Conservation (phyloP, 2,113 vertebrate genomes). For the Rousettus leschenaultii region DNA sequence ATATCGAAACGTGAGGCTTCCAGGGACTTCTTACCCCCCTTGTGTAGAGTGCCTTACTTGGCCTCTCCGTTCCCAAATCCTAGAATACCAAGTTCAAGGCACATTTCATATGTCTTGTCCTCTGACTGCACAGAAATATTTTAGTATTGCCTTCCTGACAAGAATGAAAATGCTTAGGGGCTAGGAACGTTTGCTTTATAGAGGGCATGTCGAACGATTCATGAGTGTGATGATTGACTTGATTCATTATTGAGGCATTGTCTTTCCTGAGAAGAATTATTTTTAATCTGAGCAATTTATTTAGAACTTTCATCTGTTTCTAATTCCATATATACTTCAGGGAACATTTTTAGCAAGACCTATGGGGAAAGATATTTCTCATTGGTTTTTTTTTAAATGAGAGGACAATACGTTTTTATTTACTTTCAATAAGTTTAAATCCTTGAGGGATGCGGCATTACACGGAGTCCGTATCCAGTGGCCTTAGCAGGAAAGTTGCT, state of each 20-base stretch:
- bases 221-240: not conserved
- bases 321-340: not conserved
- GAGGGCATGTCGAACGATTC: not conserved
- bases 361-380: not conserved
- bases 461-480: too few species aligned
- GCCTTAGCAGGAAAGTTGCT: too few species aligned
- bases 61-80: not conserved
- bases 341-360: not conserved
- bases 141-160: not conserved
- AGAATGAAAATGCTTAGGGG: not conserved
- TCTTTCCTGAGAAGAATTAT: not conserved
- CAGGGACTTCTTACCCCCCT: not conserved
- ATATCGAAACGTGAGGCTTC: not conserved
- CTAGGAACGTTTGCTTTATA: not conserved
- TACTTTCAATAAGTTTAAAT: too few species aligned
- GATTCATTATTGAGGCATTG: not conserved
- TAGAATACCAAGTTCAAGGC: not conserved
- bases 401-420: too few species aligned
- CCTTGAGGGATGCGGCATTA: too few species aligned
- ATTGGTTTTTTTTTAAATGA: too few species aligned
- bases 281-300: not conserved
- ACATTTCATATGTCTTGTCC: not conserved
- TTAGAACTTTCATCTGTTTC: not conserved
- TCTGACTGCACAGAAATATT: not conserved
- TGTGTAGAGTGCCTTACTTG: not conserved